phyloP scores from a whole-genome alignment of 2,888 invertebrate genomes.

The Tetanocera ferruginea region DNA sequence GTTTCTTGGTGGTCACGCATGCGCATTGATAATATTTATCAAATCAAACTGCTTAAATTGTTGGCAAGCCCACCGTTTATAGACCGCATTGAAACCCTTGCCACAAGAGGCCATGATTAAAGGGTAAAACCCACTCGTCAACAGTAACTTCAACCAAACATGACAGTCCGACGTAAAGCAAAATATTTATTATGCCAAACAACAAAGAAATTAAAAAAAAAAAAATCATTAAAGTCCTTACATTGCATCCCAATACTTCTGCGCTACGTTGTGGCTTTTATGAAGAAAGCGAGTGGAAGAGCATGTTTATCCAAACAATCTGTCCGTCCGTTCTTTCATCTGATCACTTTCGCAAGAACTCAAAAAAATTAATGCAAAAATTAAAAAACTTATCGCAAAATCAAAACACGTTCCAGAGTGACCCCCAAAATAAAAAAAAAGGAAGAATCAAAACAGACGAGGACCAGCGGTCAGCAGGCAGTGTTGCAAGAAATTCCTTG shows the following conservation, averaged over 20 bases:
- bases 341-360: slow-evolving; percentile 3
- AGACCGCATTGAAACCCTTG: neutral
- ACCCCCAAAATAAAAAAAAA: neutral
- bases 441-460: neutral
- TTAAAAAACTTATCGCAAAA: neutral
- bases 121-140: neutral
- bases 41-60: slow-evolving; percentile 67
- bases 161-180: neutral
- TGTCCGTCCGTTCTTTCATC: neutral
- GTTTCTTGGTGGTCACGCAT: slow-evolving; percentile 59
- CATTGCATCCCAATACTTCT: neutral
- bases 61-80: slow-evolving; percentile 59
- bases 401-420: neutral
- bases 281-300: neutral
- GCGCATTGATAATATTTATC: slow-evolving; percentile 66
- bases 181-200: neutral
- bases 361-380: neutral
- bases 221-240: neutral
- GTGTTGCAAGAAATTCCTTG: neutral
- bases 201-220: neutral
- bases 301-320: neutral
- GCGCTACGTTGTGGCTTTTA: neutral
- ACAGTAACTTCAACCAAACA: neutral
- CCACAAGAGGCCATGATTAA: neutral
- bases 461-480: neutral